A percentile compares a stretch with the other conserved stretches of the same genome.
These are phyloP conservation scores for Heterocephalus glaber DNA, from an alignment of 2,113 vertebrate genomes.

Conservation along the genomic window DNA sequence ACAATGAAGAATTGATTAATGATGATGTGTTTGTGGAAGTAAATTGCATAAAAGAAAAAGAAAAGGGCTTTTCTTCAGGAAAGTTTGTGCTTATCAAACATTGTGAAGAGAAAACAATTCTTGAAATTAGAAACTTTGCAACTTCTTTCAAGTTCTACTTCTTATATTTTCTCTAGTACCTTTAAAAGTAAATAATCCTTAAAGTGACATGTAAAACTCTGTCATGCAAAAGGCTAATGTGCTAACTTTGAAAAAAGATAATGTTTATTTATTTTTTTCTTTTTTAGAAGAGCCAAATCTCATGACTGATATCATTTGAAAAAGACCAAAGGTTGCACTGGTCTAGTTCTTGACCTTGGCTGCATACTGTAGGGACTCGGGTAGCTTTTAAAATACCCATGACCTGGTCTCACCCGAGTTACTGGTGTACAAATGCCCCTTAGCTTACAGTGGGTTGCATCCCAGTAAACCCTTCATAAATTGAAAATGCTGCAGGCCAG, in stretches of 20 bases:
- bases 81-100: neutral
- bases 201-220: constrained; percentile 27
- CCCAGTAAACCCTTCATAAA: neutral
- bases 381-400: neutral
- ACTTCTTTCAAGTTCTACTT: neutral
- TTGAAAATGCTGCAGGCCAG: neutral
- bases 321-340: neutral
- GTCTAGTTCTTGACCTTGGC: neutral
- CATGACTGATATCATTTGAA: neutral
- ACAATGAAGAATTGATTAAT: neutral
- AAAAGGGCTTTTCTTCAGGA: neutral
- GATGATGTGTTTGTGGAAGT: neutral
- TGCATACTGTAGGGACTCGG: neutral
- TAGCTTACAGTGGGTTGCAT: neutral
- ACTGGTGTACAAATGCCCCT: neutral
- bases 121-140: neutral
- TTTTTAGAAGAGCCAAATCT: constrained; percentile 6
- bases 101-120: neutral
- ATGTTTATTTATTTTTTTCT: neutral
- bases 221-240: neutral
- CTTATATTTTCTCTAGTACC: neutral
- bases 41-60: neutral
- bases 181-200: constrained; percentile 13
- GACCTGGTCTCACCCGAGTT: neutral
- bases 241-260: neutral